Evolutionary conservation across 2,888 invertebrate genomes (phyloP), one percentile per base, ranked within the genome.

Genomic region (Pristionchus mayeri): DNA sequence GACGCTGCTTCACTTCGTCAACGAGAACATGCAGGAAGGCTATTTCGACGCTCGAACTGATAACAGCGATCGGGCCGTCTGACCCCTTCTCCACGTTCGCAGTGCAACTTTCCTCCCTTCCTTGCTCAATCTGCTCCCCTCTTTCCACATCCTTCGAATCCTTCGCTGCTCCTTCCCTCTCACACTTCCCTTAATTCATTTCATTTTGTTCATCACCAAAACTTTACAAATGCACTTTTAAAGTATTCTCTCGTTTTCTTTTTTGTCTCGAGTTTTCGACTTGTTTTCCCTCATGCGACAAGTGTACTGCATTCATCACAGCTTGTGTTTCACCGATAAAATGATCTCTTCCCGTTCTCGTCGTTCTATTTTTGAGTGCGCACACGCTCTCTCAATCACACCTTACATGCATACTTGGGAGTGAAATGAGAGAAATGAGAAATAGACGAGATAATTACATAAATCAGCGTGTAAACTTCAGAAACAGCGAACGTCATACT

Each of bases 21-120:
- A 67, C 30, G 84, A 84, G 27, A 27, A 84, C 54, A 84, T 84
- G 84, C 84, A 63, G 24, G 71, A 52, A 40, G 84, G 84, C 6
- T 84, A 84, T 54, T 75, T 63, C 40, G 84, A 84, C 27, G 84
- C 71, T n/a, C 18, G 83, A 9, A 37, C 60, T 27, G 81, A 81
- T 24, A 40, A 13, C 9, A 48, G 21, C 3, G 27, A 57, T 0
- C 2, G 57, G 27, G 40, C 16, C 37, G 30, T 60, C 27, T 60
- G 57, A 80, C 11, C 1, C 24, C 13, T 27, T 50, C n/a, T n/a
- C n/a, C n/a, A n/a, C n/a, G n/a, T n/a, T n/a, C n/a, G n/a, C n/a
- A n/a, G n/a, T n/a, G n/a, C n/a, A n/a, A n/a, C n/a, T n/a, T n/a
- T 75, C n/a, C 75, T 21, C n/a, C 13, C 18, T 63, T 34, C 11